Conservation (phyloP, 2,888 invertebrate species). For the Stramonita haemastoma region DNA sequence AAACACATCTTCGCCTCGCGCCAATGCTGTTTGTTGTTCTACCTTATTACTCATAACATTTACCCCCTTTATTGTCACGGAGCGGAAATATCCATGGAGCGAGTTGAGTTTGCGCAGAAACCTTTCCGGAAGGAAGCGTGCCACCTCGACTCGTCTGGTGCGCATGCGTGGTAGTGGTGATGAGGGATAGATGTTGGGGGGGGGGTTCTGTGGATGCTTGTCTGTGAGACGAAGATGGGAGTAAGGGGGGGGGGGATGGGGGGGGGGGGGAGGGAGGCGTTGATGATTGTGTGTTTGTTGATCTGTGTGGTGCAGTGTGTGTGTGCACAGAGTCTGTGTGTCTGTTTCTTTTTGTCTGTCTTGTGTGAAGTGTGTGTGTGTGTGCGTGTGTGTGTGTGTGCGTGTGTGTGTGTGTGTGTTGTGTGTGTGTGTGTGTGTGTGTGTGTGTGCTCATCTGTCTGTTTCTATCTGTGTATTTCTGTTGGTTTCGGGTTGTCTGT, state of each 20-base stretch:
- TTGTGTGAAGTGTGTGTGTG: too few relatives aligned
- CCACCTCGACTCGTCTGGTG: background rate
- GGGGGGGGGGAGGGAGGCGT: background rate
- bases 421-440: too few relatives aligned
- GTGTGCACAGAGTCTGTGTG: background rate
- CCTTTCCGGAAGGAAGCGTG: constrained; percentile 18
- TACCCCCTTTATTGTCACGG: constrained; percentile 44
- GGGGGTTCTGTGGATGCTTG: background rate
- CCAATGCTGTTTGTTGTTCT: constrained; percentile 42
- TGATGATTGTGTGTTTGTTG: background rate
- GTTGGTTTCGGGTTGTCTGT: too few relatives aligned
- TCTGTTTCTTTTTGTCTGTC: background rate
- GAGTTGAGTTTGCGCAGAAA: constrained; percentile 33
- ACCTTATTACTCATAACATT: constrained; percentile 44
- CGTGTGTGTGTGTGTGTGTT: too few relatives aligned
- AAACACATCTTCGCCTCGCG: too few relatives aligned
- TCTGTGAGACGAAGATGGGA: background rate
- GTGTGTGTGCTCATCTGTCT: too few relatives aligned
- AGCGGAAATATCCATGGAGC: constrained; percentile 10
- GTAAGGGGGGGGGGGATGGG: background rate
- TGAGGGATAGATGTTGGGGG: background rate
- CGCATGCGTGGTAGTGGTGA: constrained; percentile 20
- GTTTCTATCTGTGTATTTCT: too few relatives aligned
- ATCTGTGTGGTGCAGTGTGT: background rate
- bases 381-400: too few relatives aligned